Percentiles rank a stretch among this genome's conserved stretches.
Conservation (phyloP, 2,888 invertebrate species). For the Liposcelis brunnea region DNA sequence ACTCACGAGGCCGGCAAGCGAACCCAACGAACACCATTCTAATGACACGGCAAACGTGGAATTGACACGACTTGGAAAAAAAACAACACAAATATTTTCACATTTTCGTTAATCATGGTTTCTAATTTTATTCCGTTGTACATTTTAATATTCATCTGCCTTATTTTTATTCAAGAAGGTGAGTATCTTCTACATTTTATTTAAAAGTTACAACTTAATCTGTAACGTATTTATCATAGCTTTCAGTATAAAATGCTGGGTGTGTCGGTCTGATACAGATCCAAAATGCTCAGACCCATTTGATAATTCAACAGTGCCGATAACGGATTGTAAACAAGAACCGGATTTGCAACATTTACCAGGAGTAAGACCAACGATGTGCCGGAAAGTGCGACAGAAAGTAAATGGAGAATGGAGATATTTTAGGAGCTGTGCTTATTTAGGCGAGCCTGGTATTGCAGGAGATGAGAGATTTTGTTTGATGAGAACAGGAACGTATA, state of each 20-base stretch:
- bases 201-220: too few species aligned
- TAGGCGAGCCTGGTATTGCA: slow-evolving; percentile 77
- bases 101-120: neutral
- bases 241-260: slow-evolving; percentile 60
- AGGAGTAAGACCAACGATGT: slow-evolving; percentile 62
- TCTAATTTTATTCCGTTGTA: neutral
- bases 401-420: slow-evolving; percentile 21
- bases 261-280: slow-evolving; percentile 73
- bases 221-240: slow-evolving; percentile 18
- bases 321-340: slow-evolving; percentile 55
- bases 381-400: slow-evolving; percentile 82
- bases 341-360: slow-evolving; percentile 43
- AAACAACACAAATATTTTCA: neutral
- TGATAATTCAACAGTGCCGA: slow-evolving; percentile 73
- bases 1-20: neutral
- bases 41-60: neutral
- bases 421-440: slow-evolving; percentile 49
- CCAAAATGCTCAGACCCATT: slow-evolving; percentile 86
- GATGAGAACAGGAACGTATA: slow-evolving; percentile 80
- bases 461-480: slow-evolving; percentile 82
- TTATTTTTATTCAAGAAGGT: neutral
- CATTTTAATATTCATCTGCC: neutral
- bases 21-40: neutral
- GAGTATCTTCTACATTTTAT: neutral
- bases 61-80: neutral